Evolutionary conservation across 2,797 vertebrate species (phyloP), one percentile per base, ranked within the genome.

Genomic region (Coreius guichenoti): DNA sequence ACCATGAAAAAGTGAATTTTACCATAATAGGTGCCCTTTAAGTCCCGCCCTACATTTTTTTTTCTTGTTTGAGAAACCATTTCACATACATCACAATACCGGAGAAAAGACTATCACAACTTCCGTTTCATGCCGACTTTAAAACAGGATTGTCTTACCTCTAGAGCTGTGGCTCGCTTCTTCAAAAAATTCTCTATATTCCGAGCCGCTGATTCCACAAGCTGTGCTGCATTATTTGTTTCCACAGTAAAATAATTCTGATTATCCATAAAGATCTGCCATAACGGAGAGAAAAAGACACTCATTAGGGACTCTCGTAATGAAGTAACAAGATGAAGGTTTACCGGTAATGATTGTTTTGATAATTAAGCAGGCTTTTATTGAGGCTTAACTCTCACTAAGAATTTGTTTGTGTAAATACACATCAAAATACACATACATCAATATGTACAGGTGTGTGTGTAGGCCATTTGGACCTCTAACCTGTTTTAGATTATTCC

Each of bases 151-250:
- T 74, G 49, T 88, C 95, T 95, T 94, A 99, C 98, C 97, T 97
- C 95, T 88, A 99, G 93, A 67, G 98, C 98, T 90, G 96, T 96
- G 11, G 97, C 97, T 87, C 98, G 95, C 90, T 99, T 99, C 90
- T 92, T 95, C 31, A 99, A 93, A 90, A 99, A 96, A 90, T 98
- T 97, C 92, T 99, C 98, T 81, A 99, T 99, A 87, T 99, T 97
- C 88, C 95, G 95, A 70, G 98, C 97, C 72, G 98, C 98, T 89
- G 96, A 94, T 91, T 96, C 97, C 91, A 99, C 98, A 86, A 99
- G 94, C 90, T 97, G 96, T 67, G 95, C 95, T 19, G 98, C 98
- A 21, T 99, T 96, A 78, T 99, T 99, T 78, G 97, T 93, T 92
- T 98, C 95, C 90, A 99, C 96, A 4, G 94, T 97, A 92, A 96